phyloP scores from a whole-genome alignment of 1,140 invertebrate species.

The Daktulosphaira vitifoliae region DNA sequence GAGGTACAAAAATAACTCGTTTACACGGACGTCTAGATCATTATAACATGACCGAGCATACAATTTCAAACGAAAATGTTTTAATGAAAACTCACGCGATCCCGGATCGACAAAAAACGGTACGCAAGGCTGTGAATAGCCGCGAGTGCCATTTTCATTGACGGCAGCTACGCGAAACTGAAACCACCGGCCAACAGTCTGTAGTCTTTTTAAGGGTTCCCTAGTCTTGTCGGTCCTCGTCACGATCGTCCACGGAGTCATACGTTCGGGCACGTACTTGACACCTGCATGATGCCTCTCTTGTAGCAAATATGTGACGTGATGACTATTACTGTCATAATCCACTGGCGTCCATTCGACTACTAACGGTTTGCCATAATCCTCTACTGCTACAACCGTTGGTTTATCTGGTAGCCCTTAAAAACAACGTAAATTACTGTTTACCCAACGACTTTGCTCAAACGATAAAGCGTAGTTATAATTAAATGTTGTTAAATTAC shows the following conservation, averaged over 20 bases:
- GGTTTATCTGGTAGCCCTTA: conserved; percentile 47
- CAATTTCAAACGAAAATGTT: too few relatives aligned
- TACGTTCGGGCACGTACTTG: conserved; percentile 45
- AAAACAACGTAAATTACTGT: too few relatives aligned
- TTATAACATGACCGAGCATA: too few relatives aligned
- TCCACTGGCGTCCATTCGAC: conserved; percentile 11
- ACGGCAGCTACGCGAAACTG: conserved; percentile 65
- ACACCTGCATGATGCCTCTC: conserved; percentile 50
- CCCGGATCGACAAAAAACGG: conserved; percentile 51
- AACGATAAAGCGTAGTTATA: too few relatives aligned
- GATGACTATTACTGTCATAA: neutral
- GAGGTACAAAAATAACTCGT: too few relatives aligned
- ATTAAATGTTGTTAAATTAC: too few relatives aligned
- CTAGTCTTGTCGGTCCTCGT: conserved; percentile 47
- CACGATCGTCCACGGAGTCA: conserved; percentile 48
- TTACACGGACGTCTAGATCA: too few relatives aligned
- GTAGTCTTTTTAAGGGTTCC: conserved; percentile 50
- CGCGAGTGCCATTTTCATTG: conserved; percentile 57
- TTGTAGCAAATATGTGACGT: conserved; percentile 48
- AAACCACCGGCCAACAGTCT: conserved; percentile 65
- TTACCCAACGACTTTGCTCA: too few relatives aligned
- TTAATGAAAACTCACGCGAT: neutral
- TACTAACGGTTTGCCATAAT: conserved; percentile 28
- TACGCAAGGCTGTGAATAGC: conserved; percentile 55
- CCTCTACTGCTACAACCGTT: conserved; percentile 42